Conservation (phyloP, 1,140 invertebrate species). For the Cotesia chilonis region DNA sequence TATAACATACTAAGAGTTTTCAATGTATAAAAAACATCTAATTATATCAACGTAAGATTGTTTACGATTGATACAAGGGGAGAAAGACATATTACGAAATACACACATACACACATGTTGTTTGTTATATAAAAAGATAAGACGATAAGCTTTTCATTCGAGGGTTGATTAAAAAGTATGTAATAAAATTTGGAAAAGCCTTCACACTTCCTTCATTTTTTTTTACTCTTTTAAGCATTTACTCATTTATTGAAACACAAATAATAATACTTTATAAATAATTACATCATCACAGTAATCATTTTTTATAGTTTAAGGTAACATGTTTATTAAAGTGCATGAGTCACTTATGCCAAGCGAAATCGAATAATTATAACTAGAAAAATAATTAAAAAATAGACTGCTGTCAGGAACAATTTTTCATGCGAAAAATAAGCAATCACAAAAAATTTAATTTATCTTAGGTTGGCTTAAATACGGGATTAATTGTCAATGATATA, state of each 20-base stretch:
- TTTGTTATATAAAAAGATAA: conserved; percentile 62
- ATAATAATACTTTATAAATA: not conserved
- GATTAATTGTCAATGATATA: conserved; percentile 18
- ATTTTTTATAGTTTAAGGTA: conserved; percentile 44
- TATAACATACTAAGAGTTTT: conserved; percentile 53
- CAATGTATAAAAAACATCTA: conserved; percentile 51
- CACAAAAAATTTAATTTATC: not conserved
- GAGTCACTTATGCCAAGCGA: conserved; percentile 49
- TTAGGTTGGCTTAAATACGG: not conserved
- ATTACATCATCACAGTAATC: not conserved
- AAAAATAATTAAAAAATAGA: conserved; percentile 41
- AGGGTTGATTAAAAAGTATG: conserved; percentile 56
- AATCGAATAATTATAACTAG: conserved; percentile 39
- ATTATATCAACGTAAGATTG: conserved; percentile 41
- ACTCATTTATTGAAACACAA: not conserved
- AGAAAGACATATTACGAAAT: conserved; percentile 40
- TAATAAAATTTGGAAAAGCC: conserved; percentile 62
- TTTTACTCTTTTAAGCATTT: conserved; percentile 44
- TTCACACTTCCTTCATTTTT: conserved; percentile 58
- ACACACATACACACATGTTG: conserved; percentile 55
- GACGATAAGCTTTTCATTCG: conserved; percentile 58
- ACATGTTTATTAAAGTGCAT: conserved; percentile 41
- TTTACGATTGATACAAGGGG: conserved; percentile 41
- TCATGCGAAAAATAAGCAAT: conserved; percentile 44
- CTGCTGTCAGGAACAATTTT: conserved; percentile 58